phyloP scores from a whole-genome alignment of 2,113 vertebrate genomes.

The Osmerus mordax region DNA sequence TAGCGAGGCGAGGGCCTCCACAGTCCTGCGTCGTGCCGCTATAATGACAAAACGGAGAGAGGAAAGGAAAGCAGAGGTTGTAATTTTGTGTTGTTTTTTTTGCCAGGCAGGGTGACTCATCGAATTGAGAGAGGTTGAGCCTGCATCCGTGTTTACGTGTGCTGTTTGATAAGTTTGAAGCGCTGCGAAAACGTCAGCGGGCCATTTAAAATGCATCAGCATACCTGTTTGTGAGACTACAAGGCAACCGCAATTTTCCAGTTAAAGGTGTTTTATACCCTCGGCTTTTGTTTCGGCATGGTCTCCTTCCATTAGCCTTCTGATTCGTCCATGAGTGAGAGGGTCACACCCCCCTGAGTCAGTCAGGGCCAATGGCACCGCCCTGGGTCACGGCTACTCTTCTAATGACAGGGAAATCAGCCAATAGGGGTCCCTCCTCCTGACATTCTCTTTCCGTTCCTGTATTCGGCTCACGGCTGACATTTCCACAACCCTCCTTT shows the following conservation, averaged over 20 bases:
- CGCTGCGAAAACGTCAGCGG: too few species aligned
- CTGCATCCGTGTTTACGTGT: too few species aligned
- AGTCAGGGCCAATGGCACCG: conserved; percentile 6
- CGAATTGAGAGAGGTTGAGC: too few species aligned
- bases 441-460: conserved; percentile 34
- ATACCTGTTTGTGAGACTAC: too few species aligned
- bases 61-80: neutral
- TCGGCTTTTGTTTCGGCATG: neutral
- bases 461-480: conserved; percentile 34
- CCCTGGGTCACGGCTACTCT: conserved; percentile 20
- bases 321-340: conserved; percentile 7
- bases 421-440: conserved; percentile 31
- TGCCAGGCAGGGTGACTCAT: too few species aligned
- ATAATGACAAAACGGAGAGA: neutral
- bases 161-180: too few species aligned
- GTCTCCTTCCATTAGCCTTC: conserved; percentile 10
- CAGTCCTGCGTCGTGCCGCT: neutral
- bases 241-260: neutral
- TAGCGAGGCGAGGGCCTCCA: neutral
- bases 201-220: too few species aligned
- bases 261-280: neutral
- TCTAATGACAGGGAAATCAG: conserved; percentile 25
- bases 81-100: too few species aligned
- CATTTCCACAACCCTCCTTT: conserved; percentile 35
- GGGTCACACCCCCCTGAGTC: neutral